A percentile compares a stretch with the other conserved stretches of the same genome.
Conservation (phyloP, 2,113 vertebrate genomes). For the Seriola rivoliana region DNA sequence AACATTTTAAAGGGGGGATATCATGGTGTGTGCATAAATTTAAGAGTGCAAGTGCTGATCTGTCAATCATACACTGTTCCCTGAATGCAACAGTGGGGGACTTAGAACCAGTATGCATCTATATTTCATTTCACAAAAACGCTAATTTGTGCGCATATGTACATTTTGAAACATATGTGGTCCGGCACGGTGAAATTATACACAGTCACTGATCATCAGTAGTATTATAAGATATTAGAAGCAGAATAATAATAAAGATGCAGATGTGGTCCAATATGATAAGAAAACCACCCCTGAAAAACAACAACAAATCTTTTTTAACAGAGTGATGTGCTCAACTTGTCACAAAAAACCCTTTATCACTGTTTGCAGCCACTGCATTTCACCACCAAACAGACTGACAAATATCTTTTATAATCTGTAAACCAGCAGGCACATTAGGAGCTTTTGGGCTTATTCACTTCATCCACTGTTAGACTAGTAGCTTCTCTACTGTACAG, state of each 20-base stretch:
- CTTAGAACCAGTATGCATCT: slow-evolving; percentile 13
- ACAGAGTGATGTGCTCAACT: background rate
- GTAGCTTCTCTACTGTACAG: slow-evolving; percentile 31
- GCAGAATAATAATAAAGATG: slow-evolving; percentile 14
- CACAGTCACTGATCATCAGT: background rate
- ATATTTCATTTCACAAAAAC: slow-evolving; percentile 58
- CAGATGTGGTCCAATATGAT: background rate
- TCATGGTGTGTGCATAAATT: slow-evolving; percentile 70
- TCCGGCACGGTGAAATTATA: background rate
- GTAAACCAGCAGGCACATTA: slow-evolving; percentile 56
- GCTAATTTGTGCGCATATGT: slow-evolving; percentile 28
- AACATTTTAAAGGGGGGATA: slow-evolving; percentile 66
- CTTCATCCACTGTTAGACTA: slow-evolving; percentile 54
- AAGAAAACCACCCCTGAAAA: background rate
- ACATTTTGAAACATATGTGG: background rate
- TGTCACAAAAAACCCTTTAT: slow-evolving; percentile 40
- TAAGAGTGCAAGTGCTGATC: slow-evolving; percentile 55
- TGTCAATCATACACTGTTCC: slow-evolving; percentile 67
- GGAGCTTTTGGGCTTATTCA: slow-evolving; percentile 60
- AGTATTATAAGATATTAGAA: background rate
- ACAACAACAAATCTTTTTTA: no score
- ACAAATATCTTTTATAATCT: slow-evolving; percentile 63
- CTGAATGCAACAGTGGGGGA: slow-evolving; percentile 37
- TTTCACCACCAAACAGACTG: slow-evolving; percentile 25
- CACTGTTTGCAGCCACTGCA: slow-evolving; percentile 24